Evolutionary conservation across 2,888 invertebrate species (phyloP), one percentile per base, ranked within the genome.

Genomic region (Rhingia campestris): DNA sequence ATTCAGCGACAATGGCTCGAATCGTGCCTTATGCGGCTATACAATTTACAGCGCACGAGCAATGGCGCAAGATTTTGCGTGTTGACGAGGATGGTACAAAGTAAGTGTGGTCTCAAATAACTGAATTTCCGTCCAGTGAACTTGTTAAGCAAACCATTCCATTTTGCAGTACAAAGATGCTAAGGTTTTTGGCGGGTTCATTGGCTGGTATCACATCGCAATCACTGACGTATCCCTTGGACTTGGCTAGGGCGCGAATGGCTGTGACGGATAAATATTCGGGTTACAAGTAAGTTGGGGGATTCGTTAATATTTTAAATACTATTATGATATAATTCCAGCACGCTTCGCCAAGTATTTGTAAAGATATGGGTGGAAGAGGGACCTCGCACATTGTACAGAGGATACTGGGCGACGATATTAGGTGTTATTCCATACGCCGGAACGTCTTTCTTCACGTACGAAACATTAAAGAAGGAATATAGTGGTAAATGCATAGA

Each of bases 11-110:
- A 0, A 97, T 99, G 97, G 98, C 97, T 12, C 93, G 99, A 74
- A 98, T 99, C 82, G 93, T 99, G 64, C 99, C 99, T 0, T 99
- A 99, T 92, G 98, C 99, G 30, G 97, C 99, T 51, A 96, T 99
- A 87, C 99, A 99, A 92, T 99, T 99, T 92, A 96, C 98, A 0
- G 95, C 99, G 45, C 98, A 99, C 92, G 99, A 99, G 92, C 99
- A 99, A 91, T 99, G 97, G 96, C 98, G 98, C 90, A 93, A 94
- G 86, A 90, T 96, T 56, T 92, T 99, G 0, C 92, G 92, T 7
- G 95, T 96, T n/a, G 95, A 96, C 92, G 92, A 94, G 87, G 91
- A 91, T 85, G 92, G 92, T 73, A 81, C 88, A 85, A 92, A 92
- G 93, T 94, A 90, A 91, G 90, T 88, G 4, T 72, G 37, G 10